These are phyloP conservation scores for Bembecia ichneumoniformis DNA, from an alignment of 2,888 invertebrate genomes.

Conservation along the genomic window DNA sequence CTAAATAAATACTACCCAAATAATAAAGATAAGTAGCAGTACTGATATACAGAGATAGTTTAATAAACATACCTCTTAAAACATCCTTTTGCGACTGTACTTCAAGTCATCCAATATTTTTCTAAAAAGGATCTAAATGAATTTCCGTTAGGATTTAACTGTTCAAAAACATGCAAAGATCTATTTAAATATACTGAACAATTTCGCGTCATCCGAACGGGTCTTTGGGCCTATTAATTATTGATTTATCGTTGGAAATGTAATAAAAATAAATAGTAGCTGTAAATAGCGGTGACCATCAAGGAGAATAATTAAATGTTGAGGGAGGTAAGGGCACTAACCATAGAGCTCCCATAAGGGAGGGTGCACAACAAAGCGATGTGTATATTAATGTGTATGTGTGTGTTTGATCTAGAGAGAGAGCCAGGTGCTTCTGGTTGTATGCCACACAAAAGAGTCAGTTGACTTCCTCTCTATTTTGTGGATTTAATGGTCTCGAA, in stretches of 20 bases:
- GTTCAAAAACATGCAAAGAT: no score
- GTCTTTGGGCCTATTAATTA: neutral
- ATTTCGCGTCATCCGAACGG: no score
- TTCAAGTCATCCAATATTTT: no score
- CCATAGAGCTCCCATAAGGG: conserved; percentile 9
- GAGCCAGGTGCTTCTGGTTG: conserved; percentile 31
- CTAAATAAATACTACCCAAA: no score
- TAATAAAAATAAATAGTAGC: conserved; percentile 41
- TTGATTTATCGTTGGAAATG: neutral
- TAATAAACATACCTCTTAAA: no score
- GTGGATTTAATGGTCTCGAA: neutral
- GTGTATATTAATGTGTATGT: neutral
- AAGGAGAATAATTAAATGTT: conserved; percentile 57
- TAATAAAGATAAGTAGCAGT: no score
- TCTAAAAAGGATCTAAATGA: no score
- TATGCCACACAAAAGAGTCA: conserved; percentile 26
- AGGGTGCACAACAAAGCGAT: conserved; percentile 19
- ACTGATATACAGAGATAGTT: no score
- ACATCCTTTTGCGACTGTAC: no score
- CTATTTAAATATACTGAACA: no score
- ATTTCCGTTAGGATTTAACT: no score
- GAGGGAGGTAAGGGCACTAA: conserved; percentile 20
- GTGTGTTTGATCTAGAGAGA: conserved; percentile 7
- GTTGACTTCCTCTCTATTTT: conserved; percentile 38
- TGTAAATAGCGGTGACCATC: conserved; percentile 25